phyloP scores from a whole-genome alignment of 2,113 vertebrate genomes.

The Malurus cyaneus region DNA sequence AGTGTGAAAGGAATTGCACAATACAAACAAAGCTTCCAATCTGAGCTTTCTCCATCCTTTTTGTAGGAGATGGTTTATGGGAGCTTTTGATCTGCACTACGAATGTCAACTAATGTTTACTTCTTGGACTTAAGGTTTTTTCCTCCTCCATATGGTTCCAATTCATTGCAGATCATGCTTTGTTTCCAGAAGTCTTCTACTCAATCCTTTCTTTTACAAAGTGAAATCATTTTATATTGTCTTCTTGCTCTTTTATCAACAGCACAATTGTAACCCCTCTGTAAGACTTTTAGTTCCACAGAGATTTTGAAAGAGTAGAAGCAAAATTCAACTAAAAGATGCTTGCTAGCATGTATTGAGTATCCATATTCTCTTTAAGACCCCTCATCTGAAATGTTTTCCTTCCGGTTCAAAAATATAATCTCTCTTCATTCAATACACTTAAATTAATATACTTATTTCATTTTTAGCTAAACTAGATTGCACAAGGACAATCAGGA shows the following conservation, averaged over 20 bases:
- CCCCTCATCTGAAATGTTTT: background rate
- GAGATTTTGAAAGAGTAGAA: constrained; percentile 9
- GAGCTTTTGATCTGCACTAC: constrained; percentile 53
- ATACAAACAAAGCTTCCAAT: background rate
- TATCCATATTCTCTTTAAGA: background rate
- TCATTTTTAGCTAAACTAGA: background rate
- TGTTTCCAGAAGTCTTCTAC: constrained; percentile 47
- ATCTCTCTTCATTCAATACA: background rate
- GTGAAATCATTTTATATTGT: constrained; percentile 15
- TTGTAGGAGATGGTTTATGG: constrained; percentile 39
- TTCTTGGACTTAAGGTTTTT: constrained; percentile 18
- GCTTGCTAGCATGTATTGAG: background rate
- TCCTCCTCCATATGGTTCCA: constrained; percentile 45
- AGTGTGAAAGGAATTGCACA: background rate
- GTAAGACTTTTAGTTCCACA: background rate
- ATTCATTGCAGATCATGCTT: constrained; percentile 50
- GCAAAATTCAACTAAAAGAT: background rate
- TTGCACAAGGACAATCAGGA: background rate
- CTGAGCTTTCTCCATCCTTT: constrained; percentile 1
- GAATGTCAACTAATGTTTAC: constrained; percentile 38
- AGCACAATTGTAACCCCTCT: background rate
- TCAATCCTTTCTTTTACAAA: constrained; percentile 30
- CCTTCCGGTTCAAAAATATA: background rate
- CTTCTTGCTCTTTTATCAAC: constrained; percentile 47
- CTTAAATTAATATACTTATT: background rate